Evolutionary conservation across 2,888 invertebrate species (phyloP).

Genomic region (Gortyna flavago): DNA sequence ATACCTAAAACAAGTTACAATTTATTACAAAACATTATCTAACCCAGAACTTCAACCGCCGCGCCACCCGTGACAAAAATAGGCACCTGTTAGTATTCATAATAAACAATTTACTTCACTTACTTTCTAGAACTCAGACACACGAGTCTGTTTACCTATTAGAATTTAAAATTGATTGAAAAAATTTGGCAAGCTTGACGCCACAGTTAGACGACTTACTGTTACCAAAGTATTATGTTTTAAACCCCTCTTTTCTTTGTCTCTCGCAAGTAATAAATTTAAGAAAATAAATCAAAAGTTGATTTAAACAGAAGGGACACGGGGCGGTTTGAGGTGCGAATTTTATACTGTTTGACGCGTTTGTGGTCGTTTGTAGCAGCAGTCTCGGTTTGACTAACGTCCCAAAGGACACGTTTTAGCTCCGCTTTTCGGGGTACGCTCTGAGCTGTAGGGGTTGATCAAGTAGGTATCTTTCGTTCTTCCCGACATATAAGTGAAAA

Average conservation of each 20-base stretch:
- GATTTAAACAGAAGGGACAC: neutral
- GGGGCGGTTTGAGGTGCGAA: neutral
- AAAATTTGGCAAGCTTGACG: slow-evolving; percentile 2
- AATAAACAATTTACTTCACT: neutral
- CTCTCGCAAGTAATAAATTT: neutral
- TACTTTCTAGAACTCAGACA: neutral
- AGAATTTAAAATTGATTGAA: neutral
- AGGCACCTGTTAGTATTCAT: neutral
- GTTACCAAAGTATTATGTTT: neutral
- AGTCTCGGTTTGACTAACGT: slow-evolving; percentile 20
- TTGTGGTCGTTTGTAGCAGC: neutral
- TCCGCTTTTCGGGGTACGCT: slow-evolving; percentile 76
- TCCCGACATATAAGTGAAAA: slow-evolving; percentile 85
- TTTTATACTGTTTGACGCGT: neutral
- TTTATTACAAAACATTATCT: slow-evolving; percentile 22
- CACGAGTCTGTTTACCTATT: neutral
- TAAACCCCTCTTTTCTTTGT: neutral
- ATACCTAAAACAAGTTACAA: slow-evolving; percentile 6
- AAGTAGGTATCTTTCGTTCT: slow-evolving; percentile 82
- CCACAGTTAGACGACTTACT: neutral
- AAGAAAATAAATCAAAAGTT: neutral
- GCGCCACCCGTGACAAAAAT: neutral
- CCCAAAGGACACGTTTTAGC: slow-evolving; percentile 82
- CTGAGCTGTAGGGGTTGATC: slow-evolving; percentile 81
- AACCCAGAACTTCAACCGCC: neutral